Conservation (phyloP, 2,888 invertebrate genomes). For the Ornithoptera priamus region DNA sequence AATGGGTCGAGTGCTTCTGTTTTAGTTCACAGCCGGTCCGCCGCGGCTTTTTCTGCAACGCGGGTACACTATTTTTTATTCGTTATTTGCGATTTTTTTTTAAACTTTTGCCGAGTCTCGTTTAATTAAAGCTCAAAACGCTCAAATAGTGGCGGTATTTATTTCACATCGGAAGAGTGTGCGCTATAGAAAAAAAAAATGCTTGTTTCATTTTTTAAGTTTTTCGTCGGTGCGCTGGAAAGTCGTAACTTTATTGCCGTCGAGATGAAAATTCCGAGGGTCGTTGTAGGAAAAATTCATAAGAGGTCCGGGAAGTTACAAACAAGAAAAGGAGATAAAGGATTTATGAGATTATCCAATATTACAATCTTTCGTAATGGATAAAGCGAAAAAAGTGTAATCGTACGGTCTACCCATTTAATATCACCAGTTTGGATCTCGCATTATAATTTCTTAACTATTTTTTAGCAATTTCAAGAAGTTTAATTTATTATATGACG, state of each 20-base stretch:
- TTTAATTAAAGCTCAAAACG: neutral
- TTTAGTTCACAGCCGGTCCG: constrained; percentile 17
- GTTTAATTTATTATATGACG: too few species aligned
- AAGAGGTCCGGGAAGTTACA: constrained; percentile 15
- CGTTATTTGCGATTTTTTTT: neutral
- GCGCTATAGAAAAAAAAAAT: neutral
- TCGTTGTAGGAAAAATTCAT: constrained; percentile 23
- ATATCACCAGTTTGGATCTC: too few species aligned
- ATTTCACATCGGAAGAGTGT: neutral
- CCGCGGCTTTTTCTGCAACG: constrained; percentile 3
- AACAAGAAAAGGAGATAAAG: constrained; percentile 17
- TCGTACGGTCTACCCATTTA: too few species aligned
- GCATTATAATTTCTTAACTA: too few species aligned
- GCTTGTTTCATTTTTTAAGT: constrained; percentile 12
- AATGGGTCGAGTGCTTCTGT: constrained; percentile 26
- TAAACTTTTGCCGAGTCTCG: neutral
- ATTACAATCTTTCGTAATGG: constrained; percentile 3
- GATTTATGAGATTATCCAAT: constrained; percentile 18
- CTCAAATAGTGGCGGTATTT: neutral
- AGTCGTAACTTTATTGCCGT: constrained; percentile 20
- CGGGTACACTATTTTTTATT: neutral
- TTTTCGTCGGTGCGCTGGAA: constrained; percentile 8
- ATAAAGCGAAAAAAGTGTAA: too few species aligned
- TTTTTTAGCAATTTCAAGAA: too few species aligned
- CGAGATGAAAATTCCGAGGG: constrained; percentile 21